Evolutionary conservation across 2,113 vertebrate genomes (phyloP).

Genomic region (Triplophysa rosa): DNA sequence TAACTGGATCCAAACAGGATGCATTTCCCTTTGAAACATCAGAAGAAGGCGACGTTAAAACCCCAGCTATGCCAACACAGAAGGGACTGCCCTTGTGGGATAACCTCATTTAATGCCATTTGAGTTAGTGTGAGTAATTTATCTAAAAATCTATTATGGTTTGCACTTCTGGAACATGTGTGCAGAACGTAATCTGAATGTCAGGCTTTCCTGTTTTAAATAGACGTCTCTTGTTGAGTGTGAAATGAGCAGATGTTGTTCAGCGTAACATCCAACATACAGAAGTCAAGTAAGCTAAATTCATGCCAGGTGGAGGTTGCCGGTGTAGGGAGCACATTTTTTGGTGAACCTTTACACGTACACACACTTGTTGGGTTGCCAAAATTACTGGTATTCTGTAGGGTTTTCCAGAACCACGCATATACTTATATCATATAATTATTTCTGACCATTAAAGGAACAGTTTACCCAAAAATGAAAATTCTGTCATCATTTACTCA

Average conservation of each 20-base stretch:
- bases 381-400: too few relatives aligned
- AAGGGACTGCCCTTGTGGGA: conserved; percentile 12
- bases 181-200: background rate
- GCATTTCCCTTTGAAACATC: conserved; percentile 29
- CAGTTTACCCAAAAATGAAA: too few relatives aligned
- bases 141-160: conserved; percentile 14
- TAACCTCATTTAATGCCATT: conserved; percentile 4
- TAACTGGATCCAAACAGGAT: conserved; percentile 14
- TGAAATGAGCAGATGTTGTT: conserved; percentile 34
- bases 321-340: background rate
- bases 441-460: too few relatives aligned
- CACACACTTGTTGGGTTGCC: background rate
- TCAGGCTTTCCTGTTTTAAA: conserved; percentile 31
- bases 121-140: conserved; percentile 18
- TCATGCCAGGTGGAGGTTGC: conserved; percentile 28
- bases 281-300: conserved; percentile 37
- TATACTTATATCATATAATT: too few relatives aligned
- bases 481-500: too few relatives aligned
- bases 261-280: conserved; percentile 3
- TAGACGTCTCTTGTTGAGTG: conserved; percentile 22
- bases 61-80: conserved; percentile 24
- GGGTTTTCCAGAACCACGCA: too few relatives aligned
- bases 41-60: conserved; percentile 1
- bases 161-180: conserved; percentile 33
- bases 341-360: background rate